phyloP scores from a whole-genome alignment of 2,113 vertebrate genomes.

The Pachycephala philippinensis region DNA sequence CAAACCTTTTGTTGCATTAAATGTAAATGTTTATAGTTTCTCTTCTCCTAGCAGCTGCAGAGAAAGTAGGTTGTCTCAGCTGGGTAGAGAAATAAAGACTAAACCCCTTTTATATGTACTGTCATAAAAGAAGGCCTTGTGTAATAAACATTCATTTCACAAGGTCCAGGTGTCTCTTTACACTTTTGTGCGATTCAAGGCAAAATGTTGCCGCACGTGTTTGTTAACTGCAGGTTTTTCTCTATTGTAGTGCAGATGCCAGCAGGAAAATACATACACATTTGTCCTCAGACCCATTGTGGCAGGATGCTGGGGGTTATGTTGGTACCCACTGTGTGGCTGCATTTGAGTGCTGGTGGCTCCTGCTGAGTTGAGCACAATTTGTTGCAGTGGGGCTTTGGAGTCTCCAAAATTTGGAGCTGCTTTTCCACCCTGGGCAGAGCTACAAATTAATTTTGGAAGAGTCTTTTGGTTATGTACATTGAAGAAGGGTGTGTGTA shows the following conservation, averaged over 20 bases:
- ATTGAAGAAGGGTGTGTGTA: not conserved
- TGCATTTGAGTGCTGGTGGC: not conserved
- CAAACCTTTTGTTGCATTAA: slow-evolving; percentile 18
- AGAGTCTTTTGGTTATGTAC: not conserved
- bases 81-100: not conserved
- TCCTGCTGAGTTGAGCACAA: not conserved
- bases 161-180: not conserved
- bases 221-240: not conserved
- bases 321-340: accelerated
- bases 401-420: not conserved
- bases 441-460: not conserved
- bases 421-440: not conserved
- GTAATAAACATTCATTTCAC: not conserved
- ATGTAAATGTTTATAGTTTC: slow-evolving; percentile 33
- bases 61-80: not conserved
- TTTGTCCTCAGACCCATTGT: not conserved
- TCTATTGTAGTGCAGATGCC: not conserved
- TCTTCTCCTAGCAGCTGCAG: slow-evolving; percentile 30
- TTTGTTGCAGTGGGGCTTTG: not conserved
- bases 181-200: not conserved
- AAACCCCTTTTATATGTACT: not conserved
- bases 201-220: accelerated
- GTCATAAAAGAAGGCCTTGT: not conserved
- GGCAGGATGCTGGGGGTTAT: not conserved
- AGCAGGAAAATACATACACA: not conserved